These are phyloP conservation scores for Diadegma fenestrale DNA, from an alignment of 2,888 invertebrate genomes.

Conservation along the genomic window DNA sequence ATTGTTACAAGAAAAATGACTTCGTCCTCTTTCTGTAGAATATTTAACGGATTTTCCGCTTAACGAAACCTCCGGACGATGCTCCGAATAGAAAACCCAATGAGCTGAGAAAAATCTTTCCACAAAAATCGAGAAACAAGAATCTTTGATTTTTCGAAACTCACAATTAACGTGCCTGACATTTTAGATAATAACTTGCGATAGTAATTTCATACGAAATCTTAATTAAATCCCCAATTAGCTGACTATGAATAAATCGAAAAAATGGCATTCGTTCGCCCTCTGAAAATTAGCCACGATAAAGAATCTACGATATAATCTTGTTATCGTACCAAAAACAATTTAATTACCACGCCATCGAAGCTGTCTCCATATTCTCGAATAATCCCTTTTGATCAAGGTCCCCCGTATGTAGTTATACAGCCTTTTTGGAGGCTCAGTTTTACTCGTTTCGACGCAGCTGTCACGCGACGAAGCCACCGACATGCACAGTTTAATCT, in stretches of 20 bases:
- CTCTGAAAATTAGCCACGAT: neutral
- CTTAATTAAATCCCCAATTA: neutral
- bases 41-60: neutral
- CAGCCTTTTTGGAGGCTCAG: constrained; percentile 4
- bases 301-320: constrained; percentile 2
- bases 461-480: constrained; percentile 46
- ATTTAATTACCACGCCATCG: constrained; percentile 25
- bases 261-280: neutral
- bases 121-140: neutral
- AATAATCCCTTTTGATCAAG: constrained; percentile 44
- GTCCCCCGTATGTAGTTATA: neutral
- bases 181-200: neutral
- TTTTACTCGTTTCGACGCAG: constrained; percentile 31
- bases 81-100: neutral
- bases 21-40: neutral
- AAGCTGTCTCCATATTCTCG: constrained; percentile 25
- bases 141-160: neutral
- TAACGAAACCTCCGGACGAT: neutral
- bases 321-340: constrained; percentile 4
- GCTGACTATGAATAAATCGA: neutral
- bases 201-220: neutral
- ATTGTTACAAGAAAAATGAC: neutral
- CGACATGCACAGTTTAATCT: constrained; percentile 38
- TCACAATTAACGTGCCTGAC: neutral
- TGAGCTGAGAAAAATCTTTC: neutral